These are phyloP conservation scores for Drosophila cardini DNA, from an alignment of 1,140 invertebrate species.

Conservation along the genomic window DNA sequence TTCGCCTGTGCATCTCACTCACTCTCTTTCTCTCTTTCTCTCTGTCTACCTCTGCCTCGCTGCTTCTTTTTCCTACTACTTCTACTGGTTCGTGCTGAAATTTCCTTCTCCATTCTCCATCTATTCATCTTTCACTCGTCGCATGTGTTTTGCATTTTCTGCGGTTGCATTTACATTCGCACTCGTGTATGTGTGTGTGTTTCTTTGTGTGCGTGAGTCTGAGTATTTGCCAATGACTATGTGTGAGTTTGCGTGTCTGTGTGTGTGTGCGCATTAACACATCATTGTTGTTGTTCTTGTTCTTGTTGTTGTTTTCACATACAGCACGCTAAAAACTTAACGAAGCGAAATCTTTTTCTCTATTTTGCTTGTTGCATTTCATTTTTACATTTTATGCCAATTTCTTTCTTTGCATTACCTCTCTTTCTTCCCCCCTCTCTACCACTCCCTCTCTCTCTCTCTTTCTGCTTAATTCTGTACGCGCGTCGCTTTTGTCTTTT, in stretches of 20 bases:
- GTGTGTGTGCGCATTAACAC: conserved; percentile 54
- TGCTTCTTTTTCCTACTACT: conserved; percentile 8
- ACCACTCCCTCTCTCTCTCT: background rate
- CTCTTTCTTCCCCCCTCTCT: conserved; percentile 1
- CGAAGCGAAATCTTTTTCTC: conserved; percentile 75
- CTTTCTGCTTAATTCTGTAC: conserved; percentile 25
- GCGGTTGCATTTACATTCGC: conserved; percentile 50
- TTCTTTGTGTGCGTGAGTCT: conserved; percentile 17
- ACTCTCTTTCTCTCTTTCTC: conserved; percentile 19
- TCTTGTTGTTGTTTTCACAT: conserved; percentile 65
- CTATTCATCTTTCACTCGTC: conserved; percentile 17
- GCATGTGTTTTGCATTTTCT: conserved; percentile 77
- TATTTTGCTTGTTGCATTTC: conserved; percentile 65
- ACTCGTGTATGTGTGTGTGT: background rate
- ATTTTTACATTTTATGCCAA: conserved; percentile 55
- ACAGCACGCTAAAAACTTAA: conserved; percentile 72
- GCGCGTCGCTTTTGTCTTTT: conserved; percentile 41
- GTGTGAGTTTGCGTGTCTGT: conserved; percentile 17
- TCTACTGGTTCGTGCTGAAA: conserved; percentile 18
- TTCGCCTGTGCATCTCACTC: conserved; percentile 19
- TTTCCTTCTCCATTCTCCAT: conserved; percentile 26
- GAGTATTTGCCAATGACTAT: conserved; percentile 43
- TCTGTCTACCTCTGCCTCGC: conserved; percentile 17
- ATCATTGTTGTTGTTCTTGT: conserved; percentile 51
- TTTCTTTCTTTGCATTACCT: conserved; percentile 24